phyloP scores from a whole-genome alignment of 2,113 vertebrate genomes.

The Tyto alba region DNA sequence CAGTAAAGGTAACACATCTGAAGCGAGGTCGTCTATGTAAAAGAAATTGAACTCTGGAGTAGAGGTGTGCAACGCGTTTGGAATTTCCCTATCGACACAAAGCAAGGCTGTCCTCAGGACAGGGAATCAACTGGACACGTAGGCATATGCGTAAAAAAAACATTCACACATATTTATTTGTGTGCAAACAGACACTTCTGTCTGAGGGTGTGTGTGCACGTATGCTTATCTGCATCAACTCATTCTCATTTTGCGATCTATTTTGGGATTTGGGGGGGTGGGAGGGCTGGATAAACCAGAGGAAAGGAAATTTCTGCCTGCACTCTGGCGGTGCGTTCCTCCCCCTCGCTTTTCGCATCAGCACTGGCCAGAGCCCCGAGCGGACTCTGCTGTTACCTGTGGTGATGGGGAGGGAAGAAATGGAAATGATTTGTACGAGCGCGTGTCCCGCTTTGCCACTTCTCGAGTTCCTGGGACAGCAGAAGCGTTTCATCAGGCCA shows the following conservation, averaged over 20 bases:
- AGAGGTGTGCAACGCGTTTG: conserved; percentile 82
- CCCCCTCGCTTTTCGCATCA: conserved; percentile 46
- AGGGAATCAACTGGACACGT: conserved; percentile 55
- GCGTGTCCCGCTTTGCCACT: neutral
- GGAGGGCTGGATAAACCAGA: conserved; percentile 28
- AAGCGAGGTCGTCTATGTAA: conserved; percentile 85
- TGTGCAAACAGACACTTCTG: conserved; percentile 22
- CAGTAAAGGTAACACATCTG: conserved; percentile 83
- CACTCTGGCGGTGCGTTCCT: neutral
- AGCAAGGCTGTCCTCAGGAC: conserved; percentile 66
- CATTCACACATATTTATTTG: neutral
- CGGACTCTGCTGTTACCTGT: conserved; percentile 23
- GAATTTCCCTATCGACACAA: conserved; percentile 73
- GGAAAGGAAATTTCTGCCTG: conserved; percentile 2
- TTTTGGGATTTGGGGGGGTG: conserved; percentile 27
- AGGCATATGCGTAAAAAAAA: conserved; percentile 38
- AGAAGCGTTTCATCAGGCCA: conserved; percentile 11
- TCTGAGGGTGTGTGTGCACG: neutral
- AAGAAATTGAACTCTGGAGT: conserved; percentile 85
- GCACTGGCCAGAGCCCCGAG: neutral
- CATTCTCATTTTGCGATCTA: conserved; percentile 14
- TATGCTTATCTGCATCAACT: conserved; percentile 4
- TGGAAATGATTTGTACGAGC: neutral
- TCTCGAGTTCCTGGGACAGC: conserved; percentile 4
- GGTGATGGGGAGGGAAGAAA: conserved; percentile 24